Evolutionary conservation across 2,888 invertebrate genomes (phyloP).

Genomic region (Galerucella nymphaeae): DNA sequence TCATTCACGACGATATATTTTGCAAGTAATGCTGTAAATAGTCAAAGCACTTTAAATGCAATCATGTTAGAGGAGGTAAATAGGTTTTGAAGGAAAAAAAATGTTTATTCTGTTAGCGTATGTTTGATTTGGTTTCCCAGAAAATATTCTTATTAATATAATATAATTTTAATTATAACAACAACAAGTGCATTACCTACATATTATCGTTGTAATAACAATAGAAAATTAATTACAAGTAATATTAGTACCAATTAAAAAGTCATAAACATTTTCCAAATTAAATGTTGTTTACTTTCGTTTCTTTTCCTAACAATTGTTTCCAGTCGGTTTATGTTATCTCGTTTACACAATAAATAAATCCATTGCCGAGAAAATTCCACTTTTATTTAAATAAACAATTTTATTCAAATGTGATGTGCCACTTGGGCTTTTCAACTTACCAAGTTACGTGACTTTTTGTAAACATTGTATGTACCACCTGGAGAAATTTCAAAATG

Average conservation of each 20-base stretch:
- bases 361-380: neutral
- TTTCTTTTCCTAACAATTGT: neutral
- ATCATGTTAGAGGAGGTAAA: neutral
- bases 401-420: no score
- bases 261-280: slow-evolving; percentile 37
- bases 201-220: slow-evolving; percentile 10
- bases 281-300: neutral
- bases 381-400: neutral
- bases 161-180: no score
- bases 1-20: neutral
- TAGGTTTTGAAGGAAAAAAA: neutral
- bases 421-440: no score
- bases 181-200: neutral
- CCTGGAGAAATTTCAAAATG: no score
- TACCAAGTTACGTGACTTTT: no score
- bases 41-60: neutral
- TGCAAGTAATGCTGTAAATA: slow-evolving; percentile 9
- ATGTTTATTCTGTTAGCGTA: no score
- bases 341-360: neutral
- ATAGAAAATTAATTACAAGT: slow-evolving; percentile 8
- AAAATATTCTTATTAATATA: no score
- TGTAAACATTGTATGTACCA: no score
- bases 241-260: slow-evolving; percentile 37
- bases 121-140: no score
- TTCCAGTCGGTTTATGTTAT: no score